Evolutionary conservation across 1,140 invertebrate species (phyloP), one percentile per base, ranked within the genome.

Genomic region (Dendrolimus punctatus): DNA sequence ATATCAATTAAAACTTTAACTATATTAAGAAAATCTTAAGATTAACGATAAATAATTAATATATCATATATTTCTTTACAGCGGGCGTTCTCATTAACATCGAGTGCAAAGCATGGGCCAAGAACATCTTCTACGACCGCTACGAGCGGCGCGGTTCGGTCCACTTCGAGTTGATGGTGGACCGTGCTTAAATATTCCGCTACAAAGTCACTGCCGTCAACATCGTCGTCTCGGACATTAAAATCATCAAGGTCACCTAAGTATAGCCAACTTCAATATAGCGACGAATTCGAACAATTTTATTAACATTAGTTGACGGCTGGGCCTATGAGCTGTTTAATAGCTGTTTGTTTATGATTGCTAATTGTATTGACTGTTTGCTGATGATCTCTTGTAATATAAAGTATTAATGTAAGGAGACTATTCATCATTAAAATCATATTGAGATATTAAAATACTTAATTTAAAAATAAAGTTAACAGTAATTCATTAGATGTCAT

Each of bases 31-130:
- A 23, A 23, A 42, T 36, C 23, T 41, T 5, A 23, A 6, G 10
- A 8, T 6, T 51, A 8, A 43, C 38, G 23, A n/a, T 45, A 6
- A 45, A 8, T 45, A 8, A 45, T 45, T 45, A 6, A 9, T 9
- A 45, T 10, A 45, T 9, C 39, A 6, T 38, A 3, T 36, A 39
- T 77, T 46, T 39, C 39, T 2, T 89, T 88, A 4, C 85, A 94
- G 94, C 91, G 73, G 94, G 95, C 47, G 94, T 97, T 37, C 89
- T 98, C 60, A 96, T 98, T 86, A 97, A 98, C 89, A 95, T 98
- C 86, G 96, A 98, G 87, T 98, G 97, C 90, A 97, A 96, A 89
- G 96, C 96, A 63, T 98, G 96, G 95, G 96, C 96, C 64, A 92
- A 93, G 77, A 98, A 98, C 88, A 98, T 99, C 68, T 73, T 90